Conservation (phyloP, 1,140 invertebrate species). For the Sarcophaga bullata region DNA sequence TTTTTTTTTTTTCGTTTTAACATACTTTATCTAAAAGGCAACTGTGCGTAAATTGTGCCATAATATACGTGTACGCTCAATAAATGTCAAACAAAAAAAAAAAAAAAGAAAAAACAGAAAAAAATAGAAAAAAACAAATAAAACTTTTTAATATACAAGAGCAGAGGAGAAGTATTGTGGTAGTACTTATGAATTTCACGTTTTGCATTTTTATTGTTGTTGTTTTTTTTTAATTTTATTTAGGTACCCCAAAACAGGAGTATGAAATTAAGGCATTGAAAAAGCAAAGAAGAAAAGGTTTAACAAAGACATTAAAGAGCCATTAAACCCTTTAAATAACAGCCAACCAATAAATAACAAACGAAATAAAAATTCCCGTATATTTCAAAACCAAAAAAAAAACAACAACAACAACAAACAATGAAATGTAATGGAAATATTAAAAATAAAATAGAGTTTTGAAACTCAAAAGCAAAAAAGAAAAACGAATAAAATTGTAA, state of each 20-base stretch:
- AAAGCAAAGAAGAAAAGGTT: conserved; percentile 4
- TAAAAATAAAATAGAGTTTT: background rate
- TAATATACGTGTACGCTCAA: conserved; percentile 36
- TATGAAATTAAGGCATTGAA: background rate
- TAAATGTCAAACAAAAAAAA: background rate
- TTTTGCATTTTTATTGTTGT: background rate
- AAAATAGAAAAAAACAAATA: too few species aligned
- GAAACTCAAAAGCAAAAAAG: too few species aligned
- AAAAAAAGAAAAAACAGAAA: background rate
- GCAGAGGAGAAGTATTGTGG: background rate
- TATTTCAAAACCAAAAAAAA: background rate
- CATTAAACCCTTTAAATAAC: conserved; percentile 28
- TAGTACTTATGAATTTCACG: conserved; percentile 1
- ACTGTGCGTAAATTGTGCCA: conserved; percentile 28
- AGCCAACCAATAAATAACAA: background rate
- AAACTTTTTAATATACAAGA: conserved; percentile 2
- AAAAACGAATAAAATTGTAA: background rate
- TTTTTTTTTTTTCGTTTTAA: background rate
- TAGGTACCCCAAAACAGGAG: background rate
- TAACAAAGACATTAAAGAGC: conserved; percentile 23
- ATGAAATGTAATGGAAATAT: conserved; percentile 5
- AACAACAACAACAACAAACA: background rate
- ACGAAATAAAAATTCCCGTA: background rate
- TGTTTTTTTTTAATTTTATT: too few species aligned
- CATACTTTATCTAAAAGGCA: conserved; percentile 1